phyloP scores from a whole-genome alignment of 1,140 invertebrate species.

The Drosophila paulistorum region DNA sequence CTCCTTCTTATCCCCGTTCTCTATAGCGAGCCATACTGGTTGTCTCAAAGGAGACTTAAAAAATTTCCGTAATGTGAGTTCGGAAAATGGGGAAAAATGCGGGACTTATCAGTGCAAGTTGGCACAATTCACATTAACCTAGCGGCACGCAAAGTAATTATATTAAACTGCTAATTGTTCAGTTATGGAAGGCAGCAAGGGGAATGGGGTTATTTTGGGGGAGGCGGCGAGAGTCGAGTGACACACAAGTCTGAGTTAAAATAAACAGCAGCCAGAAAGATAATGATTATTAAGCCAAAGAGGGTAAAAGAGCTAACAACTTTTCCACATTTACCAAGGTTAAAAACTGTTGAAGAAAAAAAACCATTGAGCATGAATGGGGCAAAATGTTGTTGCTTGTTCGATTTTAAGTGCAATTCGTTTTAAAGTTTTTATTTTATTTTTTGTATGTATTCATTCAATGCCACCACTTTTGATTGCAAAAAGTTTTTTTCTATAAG shows the following conservation, averaged over 20 bases:
- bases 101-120: conserved; percentile 62
- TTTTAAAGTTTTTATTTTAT: conserved; percentile 22
- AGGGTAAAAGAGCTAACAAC: conserved; percentile 30
- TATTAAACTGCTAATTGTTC: conserved; percentile 69
- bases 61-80: conserved; percentile 36
- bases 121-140: conserved; percentile 58
- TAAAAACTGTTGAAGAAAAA: not conserved
- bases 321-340: conserved; percentile 19
- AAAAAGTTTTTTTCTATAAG: conserved; percentile 18
- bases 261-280: conserved; percentile 24
- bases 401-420: conserved; percentile 43
- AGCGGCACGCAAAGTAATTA: conserved; percentile 66
- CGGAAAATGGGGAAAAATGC: conserved; percentile 45
- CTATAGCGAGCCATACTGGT: not conserved
- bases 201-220: not conserved
- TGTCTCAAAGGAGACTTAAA: conserved; percentile 3
- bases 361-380: not conserved
- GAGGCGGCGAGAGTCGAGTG: not conserved
- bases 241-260: not conserved
- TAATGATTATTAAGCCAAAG: conserved; percentile 45
- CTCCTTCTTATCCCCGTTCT: not conserved
- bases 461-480: conserved; percentile 23
- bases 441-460: not conserved
- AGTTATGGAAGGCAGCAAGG: not conserved
- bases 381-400: conserved; percentile 11